A percentile compares a stretch with the other conserved stretches of the same genome.
Conservation (phyloP, 2,888 invertebrate genomes). For the Timema cristinae region DNA sequence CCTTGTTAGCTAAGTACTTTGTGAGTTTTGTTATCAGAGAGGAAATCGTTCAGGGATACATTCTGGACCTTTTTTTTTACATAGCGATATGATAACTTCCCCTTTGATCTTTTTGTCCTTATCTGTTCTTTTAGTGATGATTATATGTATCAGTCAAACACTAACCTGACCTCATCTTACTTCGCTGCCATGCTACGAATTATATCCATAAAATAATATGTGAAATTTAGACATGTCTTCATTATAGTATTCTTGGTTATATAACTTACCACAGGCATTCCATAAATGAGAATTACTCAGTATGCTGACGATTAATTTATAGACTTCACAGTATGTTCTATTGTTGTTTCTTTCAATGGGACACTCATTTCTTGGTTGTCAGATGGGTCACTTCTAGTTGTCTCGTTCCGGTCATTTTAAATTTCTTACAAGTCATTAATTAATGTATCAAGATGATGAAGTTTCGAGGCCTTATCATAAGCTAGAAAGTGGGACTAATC, state of each 20-base stretch:
- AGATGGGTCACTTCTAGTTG: background rate
- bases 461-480: background rate
- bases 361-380: background rate
- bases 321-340: background rate
- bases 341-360: background rate
- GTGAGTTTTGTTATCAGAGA: constrained; percentile 6
- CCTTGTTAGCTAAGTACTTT: constrained; percentile 7
- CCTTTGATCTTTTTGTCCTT: constrained; percentile 3
- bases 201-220: background rate
- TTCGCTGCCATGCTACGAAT: constrained; percentile 2
- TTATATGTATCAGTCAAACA: constrained; percentile 7
- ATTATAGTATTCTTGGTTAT: constrained; percentile 8
- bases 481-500: too few species aligned
- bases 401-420: background rate
- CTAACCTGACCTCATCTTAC: constrained; percentile 8
- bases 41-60: background rate
- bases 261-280: background rate
- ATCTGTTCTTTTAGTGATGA: constrained; percentile 3
- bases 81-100: background rate
- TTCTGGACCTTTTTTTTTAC: constrained; percentile 7
- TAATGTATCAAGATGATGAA: constrained; percentile 6
- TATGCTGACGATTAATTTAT: background rate
- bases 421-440: background rate
- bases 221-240: constrained; percentile 5
- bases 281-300: background rate